Percentiles rank a stretch among this genome's conserved stretches.
These are phyloP conservation scores for Leucophora obtusa DNA, from an alignment of 2,888 invertebrate species.

Conservation along the genomic window DNA sequence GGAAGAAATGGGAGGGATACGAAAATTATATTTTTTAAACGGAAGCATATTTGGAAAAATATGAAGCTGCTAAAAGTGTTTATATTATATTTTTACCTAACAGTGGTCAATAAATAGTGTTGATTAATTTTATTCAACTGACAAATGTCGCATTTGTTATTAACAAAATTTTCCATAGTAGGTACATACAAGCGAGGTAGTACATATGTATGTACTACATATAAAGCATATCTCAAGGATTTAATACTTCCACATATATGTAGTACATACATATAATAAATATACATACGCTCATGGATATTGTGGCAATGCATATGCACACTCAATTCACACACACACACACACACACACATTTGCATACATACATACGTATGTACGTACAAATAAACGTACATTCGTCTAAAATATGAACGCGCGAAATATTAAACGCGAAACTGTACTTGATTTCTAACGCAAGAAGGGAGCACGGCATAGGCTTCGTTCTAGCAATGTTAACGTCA, in stretches of 20 bases:
- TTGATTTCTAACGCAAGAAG: slow-evolving; percentile 63
- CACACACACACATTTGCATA: slow-evolving; percentile 15
- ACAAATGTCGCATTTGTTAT: background rate
- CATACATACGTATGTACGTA: slow-evolving; percentile 16
- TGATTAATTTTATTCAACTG: background rate
- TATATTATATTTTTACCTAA: background rate
- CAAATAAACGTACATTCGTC: slow-evolving; percentile 48
- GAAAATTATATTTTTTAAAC: too few relatives aligned
- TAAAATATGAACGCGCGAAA: slow-evolving; percentile 66
- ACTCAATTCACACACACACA: background rate
- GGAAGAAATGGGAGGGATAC: too few relatives aligned
- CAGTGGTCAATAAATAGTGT: background rate
- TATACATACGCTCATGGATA: background rate
- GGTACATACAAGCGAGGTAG: too few relatives aligned
- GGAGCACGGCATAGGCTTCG: slow-evolving; percentile 51
- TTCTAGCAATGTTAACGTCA: slow-evolving; percentile 25
- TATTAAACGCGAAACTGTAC: slow-evolving; percentile 72
- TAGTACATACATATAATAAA: too few relatives aligned
- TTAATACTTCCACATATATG: too few relatives aligned
- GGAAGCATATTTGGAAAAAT: too few relatives aligned
- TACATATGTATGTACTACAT: too few relatives aligned
- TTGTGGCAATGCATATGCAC: slow-evolving; percentile 7
- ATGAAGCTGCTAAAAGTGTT: too few relatives aligned
- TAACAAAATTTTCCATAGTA: too few relatives aligned
- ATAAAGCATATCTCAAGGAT: too few relatives aligned